Percentiles rank a stretch among this genome's conserved stretches.
Conservation (phyloP, 2,113 vertebrate genomes). For the Oncorhynchus nerka region DNA sequence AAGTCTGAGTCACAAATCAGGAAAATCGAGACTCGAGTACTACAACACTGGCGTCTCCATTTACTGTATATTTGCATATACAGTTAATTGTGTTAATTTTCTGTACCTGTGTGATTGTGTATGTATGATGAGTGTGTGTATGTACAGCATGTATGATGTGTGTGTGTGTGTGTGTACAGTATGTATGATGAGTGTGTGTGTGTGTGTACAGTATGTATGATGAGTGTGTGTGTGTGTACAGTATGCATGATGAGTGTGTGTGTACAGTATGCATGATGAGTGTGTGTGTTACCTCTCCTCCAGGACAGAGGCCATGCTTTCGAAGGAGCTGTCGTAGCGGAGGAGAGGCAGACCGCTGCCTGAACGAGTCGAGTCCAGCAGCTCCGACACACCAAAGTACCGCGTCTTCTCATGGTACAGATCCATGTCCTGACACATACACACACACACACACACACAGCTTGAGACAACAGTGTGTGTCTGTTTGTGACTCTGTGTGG, state of each 20-base stretch:
- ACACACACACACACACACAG: constrained; percentile 49
- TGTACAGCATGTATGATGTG: neutral
- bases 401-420: constrained; percentile 88
- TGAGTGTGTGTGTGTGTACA: too few relatives aligned
- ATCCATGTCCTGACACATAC: constrained; percentile 79
- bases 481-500: constrained; percentile 65
- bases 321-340: constrained; percentile 92
- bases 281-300: constrained; percentile 84
- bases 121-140: neutral
- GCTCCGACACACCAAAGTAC: constrained; percentile 93
- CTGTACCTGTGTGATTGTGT: too few relatives aligned
- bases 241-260: too few relatives aligned
- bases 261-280: neutral
- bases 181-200: too few relatives aligned
- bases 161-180: neutral
- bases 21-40: too few relatives aligned
- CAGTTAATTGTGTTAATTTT: too few relatives aligned
- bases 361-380: constrained; percentile 88
- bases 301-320: constrained; percentile 89
- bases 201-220: too few relatives aligned
- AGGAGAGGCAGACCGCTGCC: constrained; percentile 89
- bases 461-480: constrained; percentile 50
- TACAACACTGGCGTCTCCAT: too few relatives aligned
- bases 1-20: too few relatives aligned
- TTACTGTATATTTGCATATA: too few relatives aligned